Evolutionary conservation across 2,888 invertebrate genomes (phyloP).

Genomic region (Meteorus cinctellus): DNA sequence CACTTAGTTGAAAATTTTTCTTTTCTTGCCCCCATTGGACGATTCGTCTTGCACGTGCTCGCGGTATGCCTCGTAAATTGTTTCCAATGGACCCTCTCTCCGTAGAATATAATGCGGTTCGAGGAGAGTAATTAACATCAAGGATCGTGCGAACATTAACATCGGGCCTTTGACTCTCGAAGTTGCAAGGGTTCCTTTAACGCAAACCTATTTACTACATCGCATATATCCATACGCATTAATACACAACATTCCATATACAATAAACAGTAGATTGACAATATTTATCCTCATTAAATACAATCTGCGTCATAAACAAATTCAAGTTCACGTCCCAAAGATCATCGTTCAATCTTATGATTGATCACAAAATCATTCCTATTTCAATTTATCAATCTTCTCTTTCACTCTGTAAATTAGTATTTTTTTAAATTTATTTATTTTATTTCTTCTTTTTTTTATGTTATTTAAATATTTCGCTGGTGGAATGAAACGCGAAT

Average conservation of each 20-base stretch:
- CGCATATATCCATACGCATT: neutral
- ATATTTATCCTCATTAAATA: neutral
- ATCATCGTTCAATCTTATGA: neutral
- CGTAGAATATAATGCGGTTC: slow-evolving; percentile 43
- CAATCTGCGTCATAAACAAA: neutral
- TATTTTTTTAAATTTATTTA: neutral
- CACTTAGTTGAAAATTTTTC: neutral
- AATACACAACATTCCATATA: neutral
- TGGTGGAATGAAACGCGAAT: neutral
- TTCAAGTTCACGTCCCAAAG: no score
- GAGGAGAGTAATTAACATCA: slow-evolving; percentile 38
- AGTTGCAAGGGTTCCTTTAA: neutral
- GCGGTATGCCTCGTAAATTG: slow-evolving; percentile 48
- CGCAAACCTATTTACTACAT: neutral
- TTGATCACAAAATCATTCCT: neutral
- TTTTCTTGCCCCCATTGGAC: slow-evolving; percentile 18
- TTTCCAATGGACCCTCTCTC: slow-evolving; percentile 44
- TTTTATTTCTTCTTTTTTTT: neutral
- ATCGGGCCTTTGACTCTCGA: slow-evolving; percentile 24
- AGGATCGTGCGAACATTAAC: slow-evolving; percentile 47
- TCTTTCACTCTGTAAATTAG: neutral
- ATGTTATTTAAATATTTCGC: neutral
- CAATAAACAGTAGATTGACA: neutral
- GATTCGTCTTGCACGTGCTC: slow-evolving; percentile 49
- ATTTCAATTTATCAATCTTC: neutral